Conservation (phyloP, 2,797 vertebrate species). For the Lepidocolaptes lacrymiger region DNA sequence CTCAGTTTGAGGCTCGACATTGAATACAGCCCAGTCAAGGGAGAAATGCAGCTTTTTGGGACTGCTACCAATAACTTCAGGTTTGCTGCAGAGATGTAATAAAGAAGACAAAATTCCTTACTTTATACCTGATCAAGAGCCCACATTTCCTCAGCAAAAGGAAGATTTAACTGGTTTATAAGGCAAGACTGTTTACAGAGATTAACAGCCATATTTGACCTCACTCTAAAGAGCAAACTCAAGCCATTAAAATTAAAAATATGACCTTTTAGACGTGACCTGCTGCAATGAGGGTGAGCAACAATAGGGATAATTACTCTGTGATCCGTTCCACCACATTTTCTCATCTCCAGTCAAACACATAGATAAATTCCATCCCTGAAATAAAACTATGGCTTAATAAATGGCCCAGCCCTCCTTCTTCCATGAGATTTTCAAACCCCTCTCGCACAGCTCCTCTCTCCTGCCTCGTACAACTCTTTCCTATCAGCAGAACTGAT, state of each 20-base stretch:
- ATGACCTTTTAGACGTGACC: neutral
- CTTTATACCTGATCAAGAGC: neutral
- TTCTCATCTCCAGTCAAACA: neutral
- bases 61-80: constrained; percentile 2
- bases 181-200: neutral
- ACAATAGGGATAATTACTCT: neutral
- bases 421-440: neutral
- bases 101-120: constrained; percentile 33
- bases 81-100: neutral
- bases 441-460: neutral
- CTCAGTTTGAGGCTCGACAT: constrained; percentile 25
- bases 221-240: neutral
- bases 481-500: neutral
- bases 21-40: constrained; percentile 43
- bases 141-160: neutral
- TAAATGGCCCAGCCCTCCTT: neutral
- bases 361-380: neutral
- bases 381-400: neutral
- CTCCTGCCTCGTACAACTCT: neutral
- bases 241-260: neutral
- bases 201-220: neutral
- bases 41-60: constrained; percentile 2
- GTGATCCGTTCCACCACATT: neutral
- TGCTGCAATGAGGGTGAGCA: neutral
- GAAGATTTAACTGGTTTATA: neutral